Percentiles rank a stretch among this genome's conserved stretches.
These are phyloP conservation scores for Pseudobourletiella spinata DNA, from an alignment of 1,140 invertebrate species.

Conservation along the genomic window DNA sequence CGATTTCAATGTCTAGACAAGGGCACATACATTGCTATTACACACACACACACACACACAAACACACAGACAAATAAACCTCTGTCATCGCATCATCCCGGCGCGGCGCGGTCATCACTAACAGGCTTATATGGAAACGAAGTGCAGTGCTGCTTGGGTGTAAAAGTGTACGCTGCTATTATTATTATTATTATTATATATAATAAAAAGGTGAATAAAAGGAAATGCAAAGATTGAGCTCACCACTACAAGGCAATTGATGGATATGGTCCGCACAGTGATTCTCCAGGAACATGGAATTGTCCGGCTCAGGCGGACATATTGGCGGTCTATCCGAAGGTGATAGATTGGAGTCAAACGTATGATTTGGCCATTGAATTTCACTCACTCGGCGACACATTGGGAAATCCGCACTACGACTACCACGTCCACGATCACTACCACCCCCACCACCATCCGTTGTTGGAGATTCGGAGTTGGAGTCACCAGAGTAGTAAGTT, in stretches of 20 bases:
- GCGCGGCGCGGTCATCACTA: too few species aligned
- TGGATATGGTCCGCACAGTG: not conserved
- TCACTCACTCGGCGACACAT: slow-evolving; percentile 5
- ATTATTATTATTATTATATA: too few species aligned
- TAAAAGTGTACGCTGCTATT: too few species aligned
- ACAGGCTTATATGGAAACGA: too few species aligned
- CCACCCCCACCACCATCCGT: not conserved
- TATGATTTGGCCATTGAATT: not conserved
- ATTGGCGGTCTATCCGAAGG: not conserved
- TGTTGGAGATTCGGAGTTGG: not conserved
- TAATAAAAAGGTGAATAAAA: too few species aligned
- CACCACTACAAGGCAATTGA: not conserved
- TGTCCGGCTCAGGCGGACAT: slow-evolving; percentile 4
- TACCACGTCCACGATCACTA: not conserved
- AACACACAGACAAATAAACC: too few species aligned
- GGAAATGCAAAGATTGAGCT: too few species aligned
- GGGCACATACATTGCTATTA: too few species aligned
- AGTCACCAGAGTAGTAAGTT: not conserved
- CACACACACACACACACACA: too few species aligned
- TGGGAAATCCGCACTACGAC: not conserved
- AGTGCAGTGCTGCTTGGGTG: too few species aligned
- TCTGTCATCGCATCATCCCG: too few species aligned
- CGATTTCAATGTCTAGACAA: too few species aligned
- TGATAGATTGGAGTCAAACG: not conserved
- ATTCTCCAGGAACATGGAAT: slow-evolving; percentile 1